These are phyloP conservation scores for Forbesichthys papilliferus DNA, from an alignment of 2,113 vertebrate species.

Conservation along the genomic window DNA sequence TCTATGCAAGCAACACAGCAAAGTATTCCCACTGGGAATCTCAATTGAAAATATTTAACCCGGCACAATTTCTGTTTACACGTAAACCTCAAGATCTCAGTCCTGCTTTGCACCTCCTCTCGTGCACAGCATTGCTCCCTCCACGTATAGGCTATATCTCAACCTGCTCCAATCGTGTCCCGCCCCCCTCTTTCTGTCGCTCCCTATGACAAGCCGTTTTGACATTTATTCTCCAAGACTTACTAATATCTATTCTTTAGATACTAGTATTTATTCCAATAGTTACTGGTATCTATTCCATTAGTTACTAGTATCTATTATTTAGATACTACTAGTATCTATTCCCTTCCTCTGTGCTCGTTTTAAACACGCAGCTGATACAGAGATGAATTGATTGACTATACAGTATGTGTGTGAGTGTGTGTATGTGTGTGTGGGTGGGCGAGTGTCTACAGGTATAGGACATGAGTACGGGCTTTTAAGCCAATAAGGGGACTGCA, in stretches of 20 bases:
- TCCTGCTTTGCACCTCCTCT: background rate
- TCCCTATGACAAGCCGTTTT: background rate
- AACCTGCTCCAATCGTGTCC: background rate
- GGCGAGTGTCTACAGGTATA: conserved; percentile 4
- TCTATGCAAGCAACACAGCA: conserved; percentile 16
- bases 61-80: conserved; percentile 61
- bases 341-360: conserved; percentile 16
- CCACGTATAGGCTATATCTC: background rate
- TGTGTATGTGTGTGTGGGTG: background rate
- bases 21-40: conserved; percentile 21
- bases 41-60: conserved; percentile 53
- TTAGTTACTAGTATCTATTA: no score
- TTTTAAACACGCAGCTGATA: background rate
- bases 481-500: background rate
- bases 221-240: no score
- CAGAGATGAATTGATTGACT: background rate
- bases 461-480: background rate
- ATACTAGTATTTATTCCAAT: no score
- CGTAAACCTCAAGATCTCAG: conserved; percentile 52
- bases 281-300: no score
- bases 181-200: conserved; percentile 13
- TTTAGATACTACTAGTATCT: background rate
- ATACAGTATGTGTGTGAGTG: background rate
- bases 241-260: no score
- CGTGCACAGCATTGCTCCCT: conserved; percentile 30